These are phyloP conservation scores for Nephrotoma guestfalica DNA, from an alignment of 2,888 invertebrate genomes.

Conservation along the genomic window DNA sequence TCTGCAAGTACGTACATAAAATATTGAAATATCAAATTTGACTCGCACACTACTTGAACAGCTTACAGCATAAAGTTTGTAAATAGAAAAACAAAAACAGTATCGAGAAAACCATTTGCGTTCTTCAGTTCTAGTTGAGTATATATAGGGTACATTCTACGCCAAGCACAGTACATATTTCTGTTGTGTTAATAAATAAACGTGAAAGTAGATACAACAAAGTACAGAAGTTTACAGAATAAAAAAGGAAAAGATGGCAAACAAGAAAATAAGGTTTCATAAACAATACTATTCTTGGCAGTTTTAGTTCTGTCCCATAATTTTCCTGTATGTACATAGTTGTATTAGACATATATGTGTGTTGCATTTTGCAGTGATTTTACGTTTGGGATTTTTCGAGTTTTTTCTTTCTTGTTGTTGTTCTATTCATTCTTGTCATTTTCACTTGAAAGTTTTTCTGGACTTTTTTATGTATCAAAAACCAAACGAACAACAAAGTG, in stretches of 20 bases:
- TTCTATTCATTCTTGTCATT: background rate
- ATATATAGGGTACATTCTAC: background rate
- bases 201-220: background rate
- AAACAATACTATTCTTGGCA: background rate
- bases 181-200: background rate
- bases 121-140: background rate
- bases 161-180: background rate
- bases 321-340: background rate
- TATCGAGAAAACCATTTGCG: background rate
- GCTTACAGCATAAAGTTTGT: background rate
- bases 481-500: background rate
- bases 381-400: background rate
- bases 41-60: background rate
- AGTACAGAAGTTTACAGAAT: too few species aligned
- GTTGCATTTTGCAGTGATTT: background rate
- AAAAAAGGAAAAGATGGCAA: background rate
- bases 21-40: background rate
- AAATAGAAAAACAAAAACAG: background rate
- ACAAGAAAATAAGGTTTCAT: background rate
- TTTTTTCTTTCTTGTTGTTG: background rate
- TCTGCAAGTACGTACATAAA: background rate
- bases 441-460: background rate
- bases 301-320: background rate
- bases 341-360: background rate
- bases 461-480: background rate